Evolutionary conservation across 2,113 vertebrate genomes (phyloP).

Genomic region (Paradoxurus hermaphroditus): DNA sequence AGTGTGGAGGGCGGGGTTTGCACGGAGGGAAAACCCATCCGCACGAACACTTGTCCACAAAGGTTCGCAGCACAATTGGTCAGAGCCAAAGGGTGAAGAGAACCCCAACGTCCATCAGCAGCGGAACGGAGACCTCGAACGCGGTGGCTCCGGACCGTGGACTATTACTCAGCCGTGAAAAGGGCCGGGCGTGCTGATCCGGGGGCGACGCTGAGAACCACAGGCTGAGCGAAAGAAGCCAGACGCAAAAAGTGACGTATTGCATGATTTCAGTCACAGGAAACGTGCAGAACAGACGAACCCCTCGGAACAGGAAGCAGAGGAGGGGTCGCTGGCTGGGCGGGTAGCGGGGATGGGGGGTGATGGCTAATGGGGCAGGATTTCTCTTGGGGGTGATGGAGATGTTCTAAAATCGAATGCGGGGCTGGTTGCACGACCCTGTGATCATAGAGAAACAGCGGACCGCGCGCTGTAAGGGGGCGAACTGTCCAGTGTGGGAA

Average conservation of each 20-base stretch:
- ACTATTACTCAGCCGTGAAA: not conserved
- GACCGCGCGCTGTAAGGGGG: not conserved
- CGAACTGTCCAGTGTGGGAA: not conserved
- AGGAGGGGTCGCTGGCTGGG: not conserved
- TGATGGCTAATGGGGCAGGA: not conserved
- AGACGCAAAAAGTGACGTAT: not conserved
- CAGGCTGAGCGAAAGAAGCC: not conserved
- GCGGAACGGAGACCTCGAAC: not conserved
- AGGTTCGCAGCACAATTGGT: not conserved
- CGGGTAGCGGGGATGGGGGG: too few species aligned
- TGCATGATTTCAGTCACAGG: not conserved
- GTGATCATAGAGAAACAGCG: not conserved
- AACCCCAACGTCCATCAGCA: not conserved
- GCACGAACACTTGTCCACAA: not conserved
- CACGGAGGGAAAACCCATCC: not conserved
- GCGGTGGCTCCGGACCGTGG: rapidly evolving
- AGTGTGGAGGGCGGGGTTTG: not conserved
- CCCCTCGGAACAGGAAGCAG: not conserved
- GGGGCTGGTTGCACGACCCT: not conserved
- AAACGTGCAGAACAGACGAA: not conserved
- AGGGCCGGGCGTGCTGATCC: not conserved
- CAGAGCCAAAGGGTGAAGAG: not conserved
- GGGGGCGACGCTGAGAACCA: not conserved
- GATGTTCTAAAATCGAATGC: not conserved
- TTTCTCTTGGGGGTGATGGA: not conserved